Evolutionary conservation across 2,113 vertebrate species (phyloP), one percentile per base, ranked within the genome.

Genomic region (Lamprologus speciosus): DNA sequence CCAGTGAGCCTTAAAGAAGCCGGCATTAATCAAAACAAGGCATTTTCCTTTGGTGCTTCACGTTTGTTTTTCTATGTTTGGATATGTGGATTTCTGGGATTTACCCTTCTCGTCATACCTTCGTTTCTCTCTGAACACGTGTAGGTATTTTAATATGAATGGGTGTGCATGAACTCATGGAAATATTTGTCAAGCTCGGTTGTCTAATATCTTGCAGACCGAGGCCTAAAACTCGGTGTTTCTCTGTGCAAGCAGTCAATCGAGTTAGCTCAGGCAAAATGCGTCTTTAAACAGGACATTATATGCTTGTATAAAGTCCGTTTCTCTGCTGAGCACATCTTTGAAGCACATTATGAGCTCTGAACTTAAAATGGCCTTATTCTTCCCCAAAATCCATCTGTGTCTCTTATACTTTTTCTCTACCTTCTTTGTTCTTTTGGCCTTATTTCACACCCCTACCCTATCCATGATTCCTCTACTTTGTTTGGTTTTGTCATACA

Each of bases 101-200:
- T 91, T 91, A 37, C 81, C 31, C 80, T 50, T 57, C 68, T 84
- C 57, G 73, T 81, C 57, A 19, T 87, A 81, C 87, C 83, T 82
- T 51, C 19, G 8, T 82, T 51, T 82, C 53, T 54, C 4, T 28
- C 13, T 82, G 63, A 87, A 83, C 90, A 90, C 10, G 81, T 91
- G 89, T 75, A 83, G 85, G 68, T 91, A 83, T 89, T 89, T 92
- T 81, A 73, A 47, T 60, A 23, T 79, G 78, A 81, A 31, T 11
- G 47, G 58, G 55, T 83, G 54, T n/a, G 54, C 57, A 23, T 83
- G 23, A 91, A 89, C 85, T 91, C 90, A 81, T 93, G 90, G 90
- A 92, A 92, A 90, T 82, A 94, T 90, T 92, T 88, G 42, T 90
- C 60, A 88, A 79, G 55, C 88, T 87, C 82, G 75, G 85, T 65